A percentile compares a stretch with the other conserved stretches of the same genome.
These are phyloP conservation scores for Heliconius eleuchia DNA, from an alignment of 1,140 invertebrate genomes.

Conservation along the genomic window DNA sequence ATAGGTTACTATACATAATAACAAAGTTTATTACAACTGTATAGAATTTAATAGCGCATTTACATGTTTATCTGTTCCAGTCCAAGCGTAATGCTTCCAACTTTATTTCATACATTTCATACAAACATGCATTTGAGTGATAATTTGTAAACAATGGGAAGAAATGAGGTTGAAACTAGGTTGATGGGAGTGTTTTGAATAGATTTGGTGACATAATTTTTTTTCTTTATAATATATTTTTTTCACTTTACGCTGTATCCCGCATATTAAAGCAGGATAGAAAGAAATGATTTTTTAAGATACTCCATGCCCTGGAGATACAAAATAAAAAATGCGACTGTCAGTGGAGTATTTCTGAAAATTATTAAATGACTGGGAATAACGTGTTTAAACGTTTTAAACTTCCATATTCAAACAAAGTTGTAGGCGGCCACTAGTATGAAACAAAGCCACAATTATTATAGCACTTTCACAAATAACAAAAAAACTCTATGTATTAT, in stretches of 20 bases:
- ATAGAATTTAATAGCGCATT: neutral
- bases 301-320: neutral
- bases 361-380: too few relatives aligned
- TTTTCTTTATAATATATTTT: neutral
- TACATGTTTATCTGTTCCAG: constrained; percentile 7
- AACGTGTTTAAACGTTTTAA: too few relatives aligned
- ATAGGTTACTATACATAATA: neutral
- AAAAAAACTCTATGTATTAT: too few relatives aligned
- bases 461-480: too few relatives aligned
- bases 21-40: neutral
- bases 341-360: neutral
- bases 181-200: neutral
- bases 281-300: neutral
- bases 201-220: neutral
- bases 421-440: too few relatives aligned
- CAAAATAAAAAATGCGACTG: too few relatives aligned
- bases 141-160: neutral
- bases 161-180: neutral
- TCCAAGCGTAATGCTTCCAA: constrained; percentile 2
- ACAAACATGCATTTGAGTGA: neutral
- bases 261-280: neutral
- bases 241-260: neutral
- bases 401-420: too few relatives aligned
- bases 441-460: too few relatives aligned
- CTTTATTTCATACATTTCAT: constrained; percentile 1